Evolutionary conservation across 2,888 invertebrate genomes (phyloP), one percentile per base, ranked within the genome.

Genomic region (Parelbella ahira): DNA sequence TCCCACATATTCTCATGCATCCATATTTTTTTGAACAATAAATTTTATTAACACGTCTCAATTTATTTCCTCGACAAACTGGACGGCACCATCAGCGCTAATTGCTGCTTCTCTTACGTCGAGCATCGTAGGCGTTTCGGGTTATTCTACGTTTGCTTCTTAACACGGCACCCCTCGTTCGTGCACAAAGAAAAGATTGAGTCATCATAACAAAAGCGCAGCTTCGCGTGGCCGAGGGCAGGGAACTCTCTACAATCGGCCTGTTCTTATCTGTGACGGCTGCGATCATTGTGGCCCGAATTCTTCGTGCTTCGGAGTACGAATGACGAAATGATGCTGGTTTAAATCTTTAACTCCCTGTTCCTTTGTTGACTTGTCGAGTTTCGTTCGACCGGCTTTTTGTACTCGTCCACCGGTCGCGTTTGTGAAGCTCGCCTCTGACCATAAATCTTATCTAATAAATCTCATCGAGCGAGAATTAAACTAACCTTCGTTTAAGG

Each of bases 181-280:
- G 54, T 51, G 57, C 58, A 81, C 77, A 86, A 86, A 82, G 81
- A 74, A 86, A 86, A 70, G 66, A 86, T 84, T 80, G 81, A 86
- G 82, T 86, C 86, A 86, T 86, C 84, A 83, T 79, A 86, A 86
- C 84, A 86, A 83, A 86, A 83, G 78, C 74, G 67, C 71, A 70
- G 63, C 64, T 67, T 65, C 68, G 75, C 68, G 62, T 54, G 62
- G 57, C 48, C 54, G 67, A 71, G 73, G 68, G 68, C 73, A 72
- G 63, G 59, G 74, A 77, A 77, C 78, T 76, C 67, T 63, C 65
- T 56, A 79, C 81, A 82, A 79, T 82, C 79, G 73, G 65, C 57
- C 63, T 68, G 69, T 66, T 75, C 77, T 83, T 81, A 83, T 82
- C 83, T 83, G 76, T 77, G 83, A 81, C 76, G 79, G 79, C 68